Evolutionary conservation across 2,797 vertebrate genomes (phyloP).

Genomic region (Stomatorhinus walkeri): DNA sequence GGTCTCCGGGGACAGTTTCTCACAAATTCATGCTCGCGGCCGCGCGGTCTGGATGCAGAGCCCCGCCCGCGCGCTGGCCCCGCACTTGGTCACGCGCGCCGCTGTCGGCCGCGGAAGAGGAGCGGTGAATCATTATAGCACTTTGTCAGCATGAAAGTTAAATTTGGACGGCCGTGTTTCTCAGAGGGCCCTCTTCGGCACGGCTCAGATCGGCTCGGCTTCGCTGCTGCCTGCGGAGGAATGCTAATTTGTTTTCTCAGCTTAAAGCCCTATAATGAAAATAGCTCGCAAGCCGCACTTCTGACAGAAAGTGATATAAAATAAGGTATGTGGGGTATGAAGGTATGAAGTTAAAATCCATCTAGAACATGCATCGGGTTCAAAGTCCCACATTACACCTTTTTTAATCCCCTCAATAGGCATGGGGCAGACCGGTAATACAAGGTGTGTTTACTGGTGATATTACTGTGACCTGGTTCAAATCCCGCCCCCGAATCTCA

Average conservation of each 20-base stretch:
- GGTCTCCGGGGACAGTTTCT: constrained; percentile 72
- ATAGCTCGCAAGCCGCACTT: constrained; percentile 26
- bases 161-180: constrained; percentile 37
- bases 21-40: constrained; percentile 67
- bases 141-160: constrained; percentile 46
- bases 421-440: background rate
- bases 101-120: constrained; percentile 27
- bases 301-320: constrained; percentile 16
- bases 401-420: background rate
- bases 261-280: constrained; percentile 38
- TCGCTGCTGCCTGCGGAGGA: constrained; percentile 42
- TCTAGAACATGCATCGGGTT: background rate
- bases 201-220: constrained; percentile 24
- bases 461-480: background rate
- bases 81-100: constrained; percentile 39
- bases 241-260: constrained; percentile 50
- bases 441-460: background rate
- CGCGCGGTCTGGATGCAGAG: constrained; percentile 60
- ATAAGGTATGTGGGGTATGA: background rate
- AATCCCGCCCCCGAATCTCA: background rate
- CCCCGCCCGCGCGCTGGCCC: constrained; percentile 53
- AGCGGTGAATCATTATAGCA: constrained; percentile 44
- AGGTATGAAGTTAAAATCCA: background rate
- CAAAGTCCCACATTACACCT: background rate
- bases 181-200: constrained; percentile 41